Base-by-base conservation (phyloP, 2,888 invertebrate genomes). In the Parnassius orleans region DNA sequence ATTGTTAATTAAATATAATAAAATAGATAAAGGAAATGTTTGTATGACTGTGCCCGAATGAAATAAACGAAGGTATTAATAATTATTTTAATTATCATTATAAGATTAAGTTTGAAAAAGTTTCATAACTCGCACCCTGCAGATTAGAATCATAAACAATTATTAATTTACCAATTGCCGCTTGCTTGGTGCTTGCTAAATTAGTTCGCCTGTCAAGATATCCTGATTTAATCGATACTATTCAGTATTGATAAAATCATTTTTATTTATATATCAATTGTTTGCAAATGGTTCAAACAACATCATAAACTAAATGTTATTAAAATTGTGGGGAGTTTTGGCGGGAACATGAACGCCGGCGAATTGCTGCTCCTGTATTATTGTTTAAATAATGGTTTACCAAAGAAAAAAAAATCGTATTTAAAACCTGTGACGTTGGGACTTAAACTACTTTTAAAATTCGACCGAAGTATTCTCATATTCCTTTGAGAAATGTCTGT, bases 201-300 rank as follows among this genome's bases (percentile, higher is more conserved):
- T 66, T 61, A 60, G 62, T 66, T 68, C 64, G 66, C 15, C 66
- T 63, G 61, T 53, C 47, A 61, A 42, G 50, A 56, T 60, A 24
- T 66, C 54, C 48, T 55, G 53, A 66, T 72, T 74, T 71, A 72
- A 73, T 73, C 70, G 79, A 71, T 72, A 72, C 74, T 71, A 71
- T 80, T 80, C 86, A 87, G 87, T 88, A 88, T 89, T 88, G 90
- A 87, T 85, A 80, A 81, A 84, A 89, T 85, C 88, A 88, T 87
- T 70, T 69, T 71, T 62, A 64, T 60, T 52, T 61, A 63, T 64
- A 61, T 44, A 57, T 65, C 64, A 68, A 61, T 59, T 68, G 66
- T 68, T 71, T 69, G 69, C 69, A 69, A 63, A 63, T 55, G 58
- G 55, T 59, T 63, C 55, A 48, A 63, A 43, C 53, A 44, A 54